These are phyloP conservation scores for Rhodinocichla rosea DNA, from an alignment of 2,113 vertebrate genomes.

Conservation along the genomic window DNA sequence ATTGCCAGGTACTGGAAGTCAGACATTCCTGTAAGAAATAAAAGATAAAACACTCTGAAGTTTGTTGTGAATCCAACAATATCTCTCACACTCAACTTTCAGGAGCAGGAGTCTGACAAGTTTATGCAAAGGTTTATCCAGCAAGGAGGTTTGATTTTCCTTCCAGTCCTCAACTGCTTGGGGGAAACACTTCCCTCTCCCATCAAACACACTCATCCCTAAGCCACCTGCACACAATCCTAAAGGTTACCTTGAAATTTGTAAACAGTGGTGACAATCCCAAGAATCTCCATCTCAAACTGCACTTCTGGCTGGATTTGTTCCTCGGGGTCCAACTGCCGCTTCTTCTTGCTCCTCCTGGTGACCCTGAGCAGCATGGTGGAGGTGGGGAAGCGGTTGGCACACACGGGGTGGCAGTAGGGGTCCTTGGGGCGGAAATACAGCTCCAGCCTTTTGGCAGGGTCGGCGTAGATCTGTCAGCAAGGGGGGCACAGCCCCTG, in stretches of 20 bases:
- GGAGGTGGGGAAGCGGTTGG: slow-evolving; percentile 89
- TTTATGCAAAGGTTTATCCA: background rate
- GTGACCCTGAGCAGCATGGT: slow-evolving; percentile 86
- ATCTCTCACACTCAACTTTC: background rate
- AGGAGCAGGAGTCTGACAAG: background rate
- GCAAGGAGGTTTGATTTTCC: background rate
- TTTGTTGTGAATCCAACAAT: background rate
- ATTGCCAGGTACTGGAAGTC: slow-evolving; percentile 94
- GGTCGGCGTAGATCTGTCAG: slow-evolving; percentile 82
- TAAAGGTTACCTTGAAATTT: slow-evolving; percentile 90
- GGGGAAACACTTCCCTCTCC: background rate
- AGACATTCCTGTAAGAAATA: slow-evolving; percentile 73
- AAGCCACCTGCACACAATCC: fast-evolving
- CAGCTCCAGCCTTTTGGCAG: slow-evolving; percentile 87
- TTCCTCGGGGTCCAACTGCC: background rate
- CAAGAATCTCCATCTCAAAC: slow-evolving; percentile 84
- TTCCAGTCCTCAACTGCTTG: background rate
- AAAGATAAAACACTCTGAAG: background rate
- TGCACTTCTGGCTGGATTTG: background rate
- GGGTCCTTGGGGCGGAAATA: slow-evolving; percentile 91
- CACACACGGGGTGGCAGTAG: slow-evolving; percentile 90
- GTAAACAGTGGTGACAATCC: slow-evolving; percentile 86
- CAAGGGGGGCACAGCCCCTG: background rate
- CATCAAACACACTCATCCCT: background rate
- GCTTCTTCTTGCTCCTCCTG: slow-evolving; percentile 69